Base-by-base conservation (phyloP, 2,113 vertebrate genomes). In the Poeciliopsis retropinna region DNA sequence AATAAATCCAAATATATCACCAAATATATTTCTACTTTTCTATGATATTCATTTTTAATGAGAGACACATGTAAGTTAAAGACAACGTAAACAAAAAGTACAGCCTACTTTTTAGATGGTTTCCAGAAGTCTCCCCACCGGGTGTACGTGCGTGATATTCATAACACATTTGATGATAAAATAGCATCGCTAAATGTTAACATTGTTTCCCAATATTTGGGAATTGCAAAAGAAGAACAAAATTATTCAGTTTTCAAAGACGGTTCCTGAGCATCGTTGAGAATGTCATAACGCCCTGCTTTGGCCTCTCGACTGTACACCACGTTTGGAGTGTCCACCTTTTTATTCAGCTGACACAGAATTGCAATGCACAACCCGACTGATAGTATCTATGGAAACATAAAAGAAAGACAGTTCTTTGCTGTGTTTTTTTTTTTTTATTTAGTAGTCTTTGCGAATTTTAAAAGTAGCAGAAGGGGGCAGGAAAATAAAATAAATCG, bases 261-360 rank as follows among this genome's bases (percentile, higher is more conserved):
- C 39, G 12, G 39, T 39, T 39, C 31, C 27, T 71, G 15, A 3
- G n/a, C 10, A 39, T 39, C 39, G 3, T 13, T 60, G 13, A 60
- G 69, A 19, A 3, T 30, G 14, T 51, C 27, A 63, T 89, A 88
- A 75, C 89, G 87, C 15, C 85, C 85, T 5, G 80, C 80, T 74
- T 89, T 91, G 1, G 88, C 86, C 31, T 90, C 68, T 15, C 70
- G 9, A 34, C 76, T 92, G 83, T 87, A 91, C 57, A 70, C 76
- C 64, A 91, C 88, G 3, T 65, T 5, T 0, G 80, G 73, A 15
- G 31, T 67, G 2, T 88, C 76, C 1, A 79, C 60, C 27, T 84
- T 91, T 15, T 14, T 44, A 37, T 30, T 70, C 54, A 92, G 32
- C 64, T 25, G 88, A 47, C 78, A 88, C 67, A 91, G 22, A 47